phyloP scores from a whole-genome alignment of 2,797 vertebrate genomes.

The Oryzias sinensis region DNA sequence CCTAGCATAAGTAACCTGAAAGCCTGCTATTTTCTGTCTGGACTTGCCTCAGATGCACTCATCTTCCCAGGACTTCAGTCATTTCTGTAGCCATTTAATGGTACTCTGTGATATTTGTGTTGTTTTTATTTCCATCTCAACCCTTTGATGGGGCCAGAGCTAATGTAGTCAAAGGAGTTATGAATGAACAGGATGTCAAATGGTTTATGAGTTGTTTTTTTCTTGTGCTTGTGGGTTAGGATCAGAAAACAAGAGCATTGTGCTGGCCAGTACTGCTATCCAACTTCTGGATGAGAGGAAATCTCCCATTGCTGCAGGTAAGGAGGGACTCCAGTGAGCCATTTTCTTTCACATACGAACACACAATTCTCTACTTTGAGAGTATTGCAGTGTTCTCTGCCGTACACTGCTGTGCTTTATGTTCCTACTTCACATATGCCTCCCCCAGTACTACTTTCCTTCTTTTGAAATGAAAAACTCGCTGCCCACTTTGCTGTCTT shows the following conservation, averaged over 20 bases:
- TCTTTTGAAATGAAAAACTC: conserved; percentile 28
- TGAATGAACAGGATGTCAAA: too few relatives aligned
- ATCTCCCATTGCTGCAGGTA: conserved; percentile 97
- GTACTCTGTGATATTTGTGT: conserved; percentile 42
- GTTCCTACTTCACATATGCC: conserved; percentile 21
- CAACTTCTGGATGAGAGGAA: conserved; percentile 96
- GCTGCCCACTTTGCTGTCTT: conserved; percentile 40
- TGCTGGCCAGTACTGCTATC: conserved; percentile 94
- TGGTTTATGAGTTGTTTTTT: conserved; percentile 6
- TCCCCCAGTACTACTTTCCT: conserved; percentile 14
- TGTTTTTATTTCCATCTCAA: conserved; percentile 36
- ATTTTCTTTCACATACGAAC: conserved; percentile 23
- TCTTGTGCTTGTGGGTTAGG: conserved; percentile 66
- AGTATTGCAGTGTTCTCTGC: conserved; percentile 22
- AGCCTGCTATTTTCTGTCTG: conserved; percentile 62
- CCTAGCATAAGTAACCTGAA: conserved; percentile 68
- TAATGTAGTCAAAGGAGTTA: conserved; percentile 19
- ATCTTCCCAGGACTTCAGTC: conserved; percentile 41
- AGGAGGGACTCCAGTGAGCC: conserved; percentile 43
- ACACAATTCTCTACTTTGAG: conserved; percentile 22
- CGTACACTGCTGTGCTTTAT: conserved; percentile 21
- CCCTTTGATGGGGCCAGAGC: conserved; percentile 41
- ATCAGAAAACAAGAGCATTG: conserved; percentile 91
- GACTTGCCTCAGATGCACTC: conserved; percentile 60
- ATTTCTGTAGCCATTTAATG: conserved; percentile 41